Evolutionary conservation across 1,140 invertebrate species (phyloP), one percentile per base, ranked within the genome.

Genomic region (Catajapyx aquilonaris): DNA sequence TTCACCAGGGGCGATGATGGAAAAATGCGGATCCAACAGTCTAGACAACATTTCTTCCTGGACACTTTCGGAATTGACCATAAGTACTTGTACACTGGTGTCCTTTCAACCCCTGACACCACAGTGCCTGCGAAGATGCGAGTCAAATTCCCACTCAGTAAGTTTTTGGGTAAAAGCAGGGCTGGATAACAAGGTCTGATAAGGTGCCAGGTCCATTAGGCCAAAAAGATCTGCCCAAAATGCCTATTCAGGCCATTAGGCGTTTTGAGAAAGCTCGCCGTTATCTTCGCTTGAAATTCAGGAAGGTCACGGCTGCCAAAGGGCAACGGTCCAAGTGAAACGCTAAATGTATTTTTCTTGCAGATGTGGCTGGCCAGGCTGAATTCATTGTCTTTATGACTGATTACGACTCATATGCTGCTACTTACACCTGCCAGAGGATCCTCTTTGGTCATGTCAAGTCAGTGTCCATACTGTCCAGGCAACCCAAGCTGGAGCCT

Each of bases 81-180:
- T 47, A 69, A 73, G 39, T 81, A 81, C 48, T 65, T 71, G 52
- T 83, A 81, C 50, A 76, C 68, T 9, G 79, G 78, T 5, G 55
- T 65, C 25, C 52, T 84, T 19, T 66, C 59, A n/a, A 64, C 75
- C 1, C 65, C 68, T 2, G 69, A 78, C 42, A 53, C 58, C 2
- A 65, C 68, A n/a, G 62, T 71, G 4, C 68, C 73, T 2, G 75
- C 62, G 0, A 65, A 65, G 42, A 79, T 83, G 75, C 59, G 60
- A 45, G 75, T 79, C 7, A 65, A 66, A 38, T 84, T 83, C 51
- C 78, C 80, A 11, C 55, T 83, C n/a, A 83, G 78, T 84, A 63
- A 75, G 76, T 71, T n/a, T n/a, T n/a, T n/a, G n/a, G n/a, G n/a
- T n/a, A n/a, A n/a, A n/a, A n/a, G n/a, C n/a, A n/a, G n/a, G n/a